Evolutionary conservation across 2,113 vertebrate genomes (phyloP), one percentile per base, ranked within the genome.

Genomic region (Aspidoscelis tigris): DNA sequence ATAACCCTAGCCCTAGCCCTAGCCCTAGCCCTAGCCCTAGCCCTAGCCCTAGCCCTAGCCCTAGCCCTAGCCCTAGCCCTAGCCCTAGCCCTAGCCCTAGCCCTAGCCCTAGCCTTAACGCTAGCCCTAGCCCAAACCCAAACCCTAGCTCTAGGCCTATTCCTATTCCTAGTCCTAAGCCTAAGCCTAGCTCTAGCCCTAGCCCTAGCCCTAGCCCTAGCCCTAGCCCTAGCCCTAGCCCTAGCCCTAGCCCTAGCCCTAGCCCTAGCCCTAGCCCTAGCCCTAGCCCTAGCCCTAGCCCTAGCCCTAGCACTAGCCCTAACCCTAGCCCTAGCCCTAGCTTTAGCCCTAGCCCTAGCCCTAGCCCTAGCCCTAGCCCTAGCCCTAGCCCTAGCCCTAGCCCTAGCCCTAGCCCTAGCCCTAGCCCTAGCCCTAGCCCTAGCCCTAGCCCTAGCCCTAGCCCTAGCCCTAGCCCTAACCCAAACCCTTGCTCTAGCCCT

Each of bases 51-150:
- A 74, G 50, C 81, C 81, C 50, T 73, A 74, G 24, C 68, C 81
- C 72, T 58, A 82, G 2, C 69, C 47, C 55, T 73, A 73, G 24
- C 69, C 47, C 71, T 72, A 61, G 47, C 22, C 44, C 47, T 68
- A 82, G 24, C 69, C 80, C 47, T 72, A 82, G 24, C 47, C 80
- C 47, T 81, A 86, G 64, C 85, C 85, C n/a, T 71, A 69, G 26
- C 68, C 44, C 39, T 58, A 58, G 10, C 44, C 80, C 66, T 69
- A 82, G n/a, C n/a, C n/a, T n/a, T n/a, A n/a, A n/a, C n/a, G n/a
- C n/a, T n/a, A n/a, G n/a, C n/a, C n/a, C n/a, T n/a, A n/a, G n/a
- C n/a, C n/a, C n/a, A n/a, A n/a, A n/a, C n/a, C n/a, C n/a, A n/a
- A n/a, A n/a, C n/a, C n/a, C n/a, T n/a, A n/a, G n/a, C n/a, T n/a